Conservation (phyloP, 2,113 vertebrate genomes). For the Platysternon megacephalum region DNA sequence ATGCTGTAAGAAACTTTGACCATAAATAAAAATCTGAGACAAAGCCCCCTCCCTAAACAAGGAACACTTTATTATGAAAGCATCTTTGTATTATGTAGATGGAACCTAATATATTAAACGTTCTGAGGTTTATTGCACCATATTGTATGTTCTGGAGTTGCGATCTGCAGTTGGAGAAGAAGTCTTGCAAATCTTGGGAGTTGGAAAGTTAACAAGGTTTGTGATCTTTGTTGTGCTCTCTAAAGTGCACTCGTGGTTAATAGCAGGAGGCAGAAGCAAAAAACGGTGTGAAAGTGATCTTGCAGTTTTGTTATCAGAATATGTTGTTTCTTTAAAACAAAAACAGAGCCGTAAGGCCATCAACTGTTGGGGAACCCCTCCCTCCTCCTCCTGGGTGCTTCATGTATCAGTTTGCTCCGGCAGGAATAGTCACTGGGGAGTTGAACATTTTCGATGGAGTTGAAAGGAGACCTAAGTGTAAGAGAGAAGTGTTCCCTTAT, state of each 20-base stretch:
- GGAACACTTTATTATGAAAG: not conserved
- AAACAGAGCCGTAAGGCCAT: rapidly evolving
- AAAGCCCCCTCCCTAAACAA: rapidly evolving
- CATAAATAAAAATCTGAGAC: not conserved
- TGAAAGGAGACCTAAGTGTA: not conserved
- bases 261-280: not conserved
- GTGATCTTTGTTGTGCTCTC: not conserved
- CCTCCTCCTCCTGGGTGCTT: rapidly evolving
- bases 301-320: not conserved
- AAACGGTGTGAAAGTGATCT: not conserved
- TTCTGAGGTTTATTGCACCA: not conserved
- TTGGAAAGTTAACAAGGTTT: not conserved
- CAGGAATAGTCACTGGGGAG: not conserved
- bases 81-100: not conserved
- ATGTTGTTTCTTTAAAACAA: not conserved
- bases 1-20: not conserved
- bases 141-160: not conserved
- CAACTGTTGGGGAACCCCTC: not conserved
- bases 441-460: rapidly evolving
- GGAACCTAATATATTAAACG: rapidly evolving
- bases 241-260: not conserved
- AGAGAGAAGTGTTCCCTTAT: rapidly evolving
- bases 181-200: rapidly evolving
- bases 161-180: rapidly evolving
- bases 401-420: rapidly evolving